These are phyloP conservation scores for Synergus umbraculus DNA, from an alignment of 2,888 invertebrate species.

Conservation along the genomic window DNA sequence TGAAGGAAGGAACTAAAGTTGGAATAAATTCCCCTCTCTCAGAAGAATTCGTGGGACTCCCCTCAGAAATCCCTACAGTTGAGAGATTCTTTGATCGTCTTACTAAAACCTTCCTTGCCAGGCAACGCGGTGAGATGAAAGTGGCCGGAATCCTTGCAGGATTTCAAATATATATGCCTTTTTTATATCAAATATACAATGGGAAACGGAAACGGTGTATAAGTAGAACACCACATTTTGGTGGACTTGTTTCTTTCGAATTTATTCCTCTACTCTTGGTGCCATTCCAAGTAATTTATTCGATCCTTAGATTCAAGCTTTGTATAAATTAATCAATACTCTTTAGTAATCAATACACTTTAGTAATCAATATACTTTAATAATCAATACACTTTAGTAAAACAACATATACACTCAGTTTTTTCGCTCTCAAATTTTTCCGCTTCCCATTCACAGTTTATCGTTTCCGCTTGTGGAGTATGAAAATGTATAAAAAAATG, in stretches of 20 bases:
- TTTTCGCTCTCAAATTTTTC: background rate
- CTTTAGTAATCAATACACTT: too few relatives aligned
- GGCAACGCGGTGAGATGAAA: slow-evolving; percentile 28
- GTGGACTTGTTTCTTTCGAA: slow-evolving; percentile 22
- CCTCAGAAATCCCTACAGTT: slow-evolving; percentile 30
- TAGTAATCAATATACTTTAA: too few relatives aligned
- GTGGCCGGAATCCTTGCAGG: slow-evolving; percentile 4
- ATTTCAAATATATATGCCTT: slow-evolving; percentile 34
- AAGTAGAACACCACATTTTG: background rate
- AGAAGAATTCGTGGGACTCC: background rate
- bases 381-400: background rate
- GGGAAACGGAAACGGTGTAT: background rate
- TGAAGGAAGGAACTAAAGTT: slow-evolving; percentile 2
- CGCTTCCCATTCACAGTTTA: background rate
- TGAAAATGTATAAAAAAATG: slow-evolving; percentile 23
- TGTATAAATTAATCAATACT: background rate
- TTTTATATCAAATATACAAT: slow-evolving; percentile 16
- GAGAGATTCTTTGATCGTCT: slow-evolving; percentile 37
- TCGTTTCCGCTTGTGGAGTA: background rate
- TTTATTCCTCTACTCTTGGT: slow-evolving; percentile 7
- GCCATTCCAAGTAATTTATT: background rate
- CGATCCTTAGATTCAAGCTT: background rate
- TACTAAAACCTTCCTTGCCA: slow-evolving; percentile 25
- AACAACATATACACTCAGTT: too few relatives aligned
- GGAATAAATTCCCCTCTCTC: slow-evolving; percentile 25